Evolutionary conservation across 1,140 invertebrate genomes (phyloP), one percentile per base, ranked within the genome.

Genomic region (Polypedilum pembai): DNA sequence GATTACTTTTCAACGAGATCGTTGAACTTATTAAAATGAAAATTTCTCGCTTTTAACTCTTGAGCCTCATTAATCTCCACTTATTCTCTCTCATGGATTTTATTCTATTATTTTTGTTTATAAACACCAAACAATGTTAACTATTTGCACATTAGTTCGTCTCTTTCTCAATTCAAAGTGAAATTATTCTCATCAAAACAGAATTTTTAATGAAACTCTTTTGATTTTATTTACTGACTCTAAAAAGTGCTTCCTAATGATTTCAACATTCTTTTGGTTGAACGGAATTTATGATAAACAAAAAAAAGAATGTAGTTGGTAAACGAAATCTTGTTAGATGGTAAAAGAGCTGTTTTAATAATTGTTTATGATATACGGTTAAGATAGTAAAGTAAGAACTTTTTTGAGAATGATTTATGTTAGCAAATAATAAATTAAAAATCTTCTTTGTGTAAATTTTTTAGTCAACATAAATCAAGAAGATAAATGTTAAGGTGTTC

Each of bases 181-280:
- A 56, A 56, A 56, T 56, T 56, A 56, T 56, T 56, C 45, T 56
- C 45, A 56, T 56, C 45, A 56, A 56, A 56, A 56, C 4, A 56
- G 45, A 56, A 56, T 56, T 56, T 56, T n/a, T 56, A 56, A 56
- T 56, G 45, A 56, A 56, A 56, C n/a, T 56, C 45, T 56, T 56
- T n/a, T 56, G 24, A 33, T 33, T 33, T 33, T 33, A 33, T 5
- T 33, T 33, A 33, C 5, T 33, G 2, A 33, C 24, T n/a, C 12
- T 56, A 56, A 56, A 56, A 12, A 56, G 12, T 56, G 45, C 45
- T 56, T 56, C 45, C 15, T 56, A 12, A 56, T 15, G 45, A 56
- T 56, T 12, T 56, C n/a, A 56, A 56, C n/a, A 56, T 56, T 56
- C 45, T 56, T 56, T 12, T n/a, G 4, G 45, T n/a, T 15, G 45